Conservation (phyloP, 92 coral and sea anemone species). For the Micromussa lordhowensis region DNA sequence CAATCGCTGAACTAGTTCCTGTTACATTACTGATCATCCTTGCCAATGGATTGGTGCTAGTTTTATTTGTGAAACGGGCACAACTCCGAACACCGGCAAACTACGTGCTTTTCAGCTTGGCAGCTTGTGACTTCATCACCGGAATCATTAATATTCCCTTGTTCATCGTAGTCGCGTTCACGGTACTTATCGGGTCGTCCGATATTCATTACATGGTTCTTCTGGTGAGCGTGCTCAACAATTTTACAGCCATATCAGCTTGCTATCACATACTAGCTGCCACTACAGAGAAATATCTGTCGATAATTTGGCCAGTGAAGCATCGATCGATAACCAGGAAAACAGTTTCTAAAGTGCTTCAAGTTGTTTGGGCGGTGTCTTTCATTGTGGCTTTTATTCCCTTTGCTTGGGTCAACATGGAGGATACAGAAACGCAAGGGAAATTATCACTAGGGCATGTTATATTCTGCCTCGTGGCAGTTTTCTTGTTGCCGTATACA, state of each 20-base stretch:
- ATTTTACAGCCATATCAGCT: constrained; percentile 49
- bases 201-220: neutral
- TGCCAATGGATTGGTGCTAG: constrained; percentile 50
- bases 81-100: constrained; percentile 49
- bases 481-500: constrained; percentile 71
- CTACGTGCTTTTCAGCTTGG: constrained; percentile 56
- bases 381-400: constrained; percentile 22
- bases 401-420: constrained; percentile 4
- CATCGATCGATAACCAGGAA: constrained; percentile 26
- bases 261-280: constrained; percentile 63
- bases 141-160: constrained; percentile 63
- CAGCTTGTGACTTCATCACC: constrained; percentile 57
- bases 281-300: constrained; percentile 47
- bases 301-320: constrained; percentile 50
- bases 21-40: constrained; percentile 32
- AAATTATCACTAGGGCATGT: constrained; percentile 50
- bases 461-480: constrained; percentile 68
- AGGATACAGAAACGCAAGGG: neutral
- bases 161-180: constrained; percentile 32
- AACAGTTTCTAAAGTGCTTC: constrained; percentile 21
- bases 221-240: constrained; percentile 30
- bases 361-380: constrained; percentile 31
- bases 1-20: constrained; percentile 43
- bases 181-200: neutral
- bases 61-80: constrained; percentile 23